phyloP scores from a whole-genome alignment of 2,888 invertebrate species.

The Tetrapedia diversipes region DNA sequence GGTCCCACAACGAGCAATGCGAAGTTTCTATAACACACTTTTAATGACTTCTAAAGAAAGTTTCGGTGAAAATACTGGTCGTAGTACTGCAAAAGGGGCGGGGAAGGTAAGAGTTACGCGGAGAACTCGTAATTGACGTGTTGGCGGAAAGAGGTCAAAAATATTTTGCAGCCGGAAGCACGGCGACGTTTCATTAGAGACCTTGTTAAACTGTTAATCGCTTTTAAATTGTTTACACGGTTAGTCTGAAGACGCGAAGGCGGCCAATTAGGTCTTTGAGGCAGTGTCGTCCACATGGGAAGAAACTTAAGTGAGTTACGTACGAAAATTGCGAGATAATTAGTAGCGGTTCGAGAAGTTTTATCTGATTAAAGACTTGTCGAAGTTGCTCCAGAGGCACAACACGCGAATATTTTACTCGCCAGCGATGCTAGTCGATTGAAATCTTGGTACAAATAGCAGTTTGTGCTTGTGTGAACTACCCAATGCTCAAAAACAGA shows the following conservation, averaged over 20 bases:
- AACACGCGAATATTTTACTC: slow-evolving; percentile 22
- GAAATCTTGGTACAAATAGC: slow-evolving; percentile 38
- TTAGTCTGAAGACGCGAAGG: slow-evolving; percentile 9
- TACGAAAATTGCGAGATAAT: slow-evolving; percentile 58
- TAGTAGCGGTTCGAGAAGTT: slow-evolving; percentile 57
- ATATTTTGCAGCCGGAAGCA: slow-evolving; percentile 33
- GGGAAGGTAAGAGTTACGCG: slow-evolving; percentile 15
- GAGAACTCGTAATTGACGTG: background rate
- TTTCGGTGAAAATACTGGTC: slow-evolving; percentile 20
- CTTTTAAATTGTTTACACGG: slow-evolving; percentile 56
- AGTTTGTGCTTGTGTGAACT: too few relatives aligned
- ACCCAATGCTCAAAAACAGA: too few relatives aligned
- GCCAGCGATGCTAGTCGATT: slow-evolving; percentile 11
- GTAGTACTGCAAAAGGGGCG: background rate
- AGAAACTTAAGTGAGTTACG: slow-evolving; percentile 61
- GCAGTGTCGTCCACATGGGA: slow-evolving; percentile 38
- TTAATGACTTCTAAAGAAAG: slow-evolving; percentile 44
- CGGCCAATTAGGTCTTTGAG: slow-evolving; percentile 44
- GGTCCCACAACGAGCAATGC: slow-evolving; percentile 28
- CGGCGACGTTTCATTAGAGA: slow-evolving; percentile 38
- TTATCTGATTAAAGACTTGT: slow-evolving; percentile 63
- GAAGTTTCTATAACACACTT: slow-evolving; percentile 34
- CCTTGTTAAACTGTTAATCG: slow-evolving; percentile 53
- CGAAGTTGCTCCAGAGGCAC: slow-evolving; percentile 45
- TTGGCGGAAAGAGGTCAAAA: slow-evolving; percentile 18